A percentile compares a stretch with the other conserved stretches of the same genome.
phyloP scores from a whole-genome alignment of 92 coral and sea anemone species.

The Actinostola sp. region DNA sequence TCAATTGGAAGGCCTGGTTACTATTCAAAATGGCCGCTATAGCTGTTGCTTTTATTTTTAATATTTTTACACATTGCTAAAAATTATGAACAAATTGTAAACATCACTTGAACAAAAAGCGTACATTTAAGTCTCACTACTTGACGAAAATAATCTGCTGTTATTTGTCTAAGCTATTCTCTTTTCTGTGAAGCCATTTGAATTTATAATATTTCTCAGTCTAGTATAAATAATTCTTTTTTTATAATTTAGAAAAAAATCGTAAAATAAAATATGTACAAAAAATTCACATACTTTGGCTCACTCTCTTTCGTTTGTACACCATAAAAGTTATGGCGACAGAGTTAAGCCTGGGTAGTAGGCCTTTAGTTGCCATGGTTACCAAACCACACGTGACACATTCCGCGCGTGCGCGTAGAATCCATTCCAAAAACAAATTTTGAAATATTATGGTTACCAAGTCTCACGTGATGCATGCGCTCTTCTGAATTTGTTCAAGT shows the following conservation, averaged over 20 bases:
- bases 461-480: no score
- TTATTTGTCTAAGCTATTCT: background rate
- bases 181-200: background rate
- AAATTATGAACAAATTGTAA: background rate
- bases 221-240: background rate
- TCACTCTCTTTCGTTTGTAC: no score
- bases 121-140: no score
- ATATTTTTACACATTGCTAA: background rate
- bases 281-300: background rate
- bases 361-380: no score
- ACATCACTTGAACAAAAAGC: no score
- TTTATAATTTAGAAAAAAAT: conserved; percentile 9
- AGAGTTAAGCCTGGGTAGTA: no score
- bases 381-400: no score
- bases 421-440: no score
- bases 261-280: background rate
- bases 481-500: no score
- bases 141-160: background rate
- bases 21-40: conserved; percentile 15
- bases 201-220: background rate
- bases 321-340: no score
- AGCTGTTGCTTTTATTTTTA: background rate
- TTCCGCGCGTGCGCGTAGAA: background rate
- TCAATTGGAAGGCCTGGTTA: background rate
- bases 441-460: no score